Evolutionary conservation across 2,797 vertebrate genomes (phyloP).

Genomic region (Microctenopoma stevenorrisi): DNA sequence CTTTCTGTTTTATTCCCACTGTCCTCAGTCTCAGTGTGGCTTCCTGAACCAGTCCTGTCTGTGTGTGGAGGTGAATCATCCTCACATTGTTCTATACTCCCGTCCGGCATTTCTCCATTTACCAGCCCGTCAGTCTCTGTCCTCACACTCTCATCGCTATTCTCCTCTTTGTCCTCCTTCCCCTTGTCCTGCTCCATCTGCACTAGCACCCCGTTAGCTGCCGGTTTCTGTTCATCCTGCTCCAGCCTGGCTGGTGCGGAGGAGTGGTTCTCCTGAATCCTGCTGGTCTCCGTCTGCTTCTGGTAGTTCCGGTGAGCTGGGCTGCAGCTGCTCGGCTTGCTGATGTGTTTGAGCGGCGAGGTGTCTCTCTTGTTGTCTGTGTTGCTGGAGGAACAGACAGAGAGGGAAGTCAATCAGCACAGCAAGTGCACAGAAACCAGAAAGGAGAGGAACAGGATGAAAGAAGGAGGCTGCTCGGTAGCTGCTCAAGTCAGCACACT

Average conservation of each 20-base stretch:
- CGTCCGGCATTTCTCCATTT: constrained; percentile 76
- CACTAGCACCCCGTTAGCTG: constrained; percentile 76
- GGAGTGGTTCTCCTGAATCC: constrained; percentile 46
- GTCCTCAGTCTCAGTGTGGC: constrained; percentile 40
- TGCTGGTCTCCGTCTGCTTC: constrained; percentile 36
- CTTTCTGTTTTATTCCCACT: constrained; percentile 35
- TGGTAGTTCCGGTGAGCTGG: constrained; percentile 62
- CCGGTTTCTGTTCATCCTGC: constrained; percentile 67
- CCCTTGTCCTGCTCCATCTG: constrained; percentile 75
- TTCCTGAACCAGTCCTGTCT: constrained; percentile 43
- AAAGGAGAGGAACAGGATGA: background rate
- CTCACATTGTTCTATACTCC: constrained; percentile 45
- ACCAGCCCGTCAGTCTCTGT: constrained; percentile 62
- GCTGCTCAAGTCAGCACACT: background rate
- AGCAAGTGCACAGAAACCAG: constrained; percentile 3
- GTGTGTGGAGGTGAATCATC: constrained; percentile 42
- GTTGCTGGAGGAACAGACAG: constrained; percentile 68
- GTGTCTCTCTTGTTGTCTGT: constrained; percentile 75
- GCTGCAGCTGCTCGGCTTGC: constrained; percentile 75
- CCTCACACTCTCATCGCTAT: constrained; percentile 18
- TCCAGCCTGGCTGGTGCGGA: constrained; percentile 2
- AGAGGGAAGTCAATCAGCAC: constrained; percentile 68
- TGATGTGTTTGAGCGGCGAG: constrained; percentile 69
- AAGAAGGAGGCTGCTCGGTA: constrained; percentile 3
- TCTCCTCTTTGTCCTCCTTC: constrained; percentile 28